Evolutionary conservation across 1,140 invertebrate species (phyloP).

Genomic region (Antheraea mylitta): DNA sequence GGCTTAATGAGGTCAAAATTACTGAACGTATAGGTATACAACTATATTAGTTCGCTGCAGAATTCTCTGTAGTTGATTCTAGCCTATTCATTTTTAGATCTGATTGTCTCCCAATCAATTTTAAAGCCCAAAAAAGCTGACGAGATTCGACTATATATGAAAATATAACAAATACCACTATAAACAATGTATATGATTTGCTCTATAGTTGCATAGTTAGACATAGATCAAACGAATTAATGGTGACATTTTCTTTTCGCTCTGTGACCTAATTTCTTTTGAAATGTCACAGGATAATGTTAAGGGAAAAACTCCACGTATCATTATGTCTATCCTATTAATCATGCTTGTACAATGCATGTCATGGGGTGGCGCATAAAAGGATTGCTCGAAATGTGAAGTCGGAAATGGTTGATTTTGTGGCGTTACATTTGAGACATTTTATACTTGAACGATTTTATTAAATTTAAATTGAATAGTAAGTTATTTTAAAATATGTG

Average conservation of each 20-base stretch:
- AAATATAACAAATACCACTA: no score
- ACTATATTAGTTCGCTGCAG: no score
- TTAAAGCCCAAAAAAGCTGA: no score
- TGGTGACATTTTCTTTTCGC: conserved; percentile 25
- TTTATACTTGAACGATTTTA: no score
- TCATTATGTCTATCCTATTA: conserved; percentile 61
- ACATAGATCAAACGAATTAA: neutral
- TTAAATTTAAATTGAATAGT: no score
- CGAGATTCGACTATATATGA: no score
- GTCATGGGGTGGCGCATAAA: conserved; percentile 46
- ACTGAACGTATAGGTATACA: no score
- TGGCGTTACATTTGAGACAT: conserved; percentile 13
- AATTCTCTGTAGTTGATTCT: no score
- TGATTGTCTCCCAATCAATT: no score
- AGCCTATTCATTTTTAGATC: no score
- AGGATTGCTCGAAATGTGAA: conserved; percentile 55
- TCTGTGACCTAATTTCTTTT: conserved; percentile 34
- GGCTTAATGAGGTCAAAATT: no score
- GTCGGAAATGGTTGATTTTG: conserved; percentile 43
- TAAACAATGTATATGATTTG: neutral
- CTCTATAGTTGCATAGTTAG: neutral
- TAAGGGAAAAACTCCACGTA: conserved; percentile 48
- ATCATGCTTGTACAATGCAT: conserved; percentile 67
- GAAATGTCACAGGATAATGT: conserved; percentile 33
- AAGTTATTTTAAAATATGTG: no score